Evolutionary conservation across 2,797 vertebrate genomes (phyloP).

Genomic region (Sardinella longiceps): DNA sequence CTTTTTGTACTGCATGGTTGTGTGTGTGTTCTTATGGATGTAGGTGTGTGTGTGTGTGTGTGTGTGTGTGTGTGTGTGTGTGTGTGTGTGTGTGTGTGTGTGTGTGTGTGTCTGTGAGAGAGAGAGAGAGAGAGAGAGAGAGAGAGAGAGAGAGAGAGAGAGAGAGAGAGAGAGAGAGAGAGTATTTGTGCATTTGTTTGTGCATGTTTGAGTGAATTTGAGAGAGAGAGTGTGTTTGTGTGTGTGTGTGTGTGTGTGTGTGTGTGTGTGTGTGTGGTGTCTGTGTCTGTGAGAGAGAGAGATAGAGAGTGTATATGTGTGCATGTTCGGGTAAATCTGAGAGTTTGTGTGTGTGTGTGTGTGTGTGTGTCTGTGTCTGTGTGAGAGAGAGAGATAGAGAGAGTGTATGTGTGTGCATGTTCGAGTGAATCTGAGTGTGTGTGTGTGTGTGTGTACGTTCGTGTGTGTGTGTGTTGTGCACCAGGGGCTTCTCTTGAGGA

Average conservation of each 20-base stretch:
- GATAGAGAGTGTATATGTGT: neutral
- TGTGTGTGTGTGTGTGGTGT: neutral
- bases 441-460: neutral
- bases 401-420: neutral
- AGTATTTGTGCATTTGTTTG: neutral
- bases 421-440: neutral
- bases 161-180: no score
- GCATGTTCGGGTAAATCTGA: neutral
- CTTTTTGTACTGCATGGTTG: neutral
- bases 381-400: no score
- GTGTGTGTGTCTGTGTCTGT: no score
- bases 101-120: neutral
- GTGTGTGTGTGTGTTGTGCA: neutral
- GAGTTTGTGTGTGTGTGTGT: neutral
- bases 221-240: neutral
- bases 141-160: neutral
- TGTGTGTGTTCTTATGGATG: neutral
- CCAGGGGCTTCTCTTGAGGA: neutral
- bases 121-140: neutral
- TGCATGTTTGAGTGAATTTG: neutral
- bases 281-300: no score
- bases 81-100: neutral
- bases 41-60: neutral
- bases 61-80: neutral
- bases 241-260: neutral